phyloP scores from a whole-genome alignment of 2,888 invertebrate genomes.

The Tenthredo amoena region DNA sequence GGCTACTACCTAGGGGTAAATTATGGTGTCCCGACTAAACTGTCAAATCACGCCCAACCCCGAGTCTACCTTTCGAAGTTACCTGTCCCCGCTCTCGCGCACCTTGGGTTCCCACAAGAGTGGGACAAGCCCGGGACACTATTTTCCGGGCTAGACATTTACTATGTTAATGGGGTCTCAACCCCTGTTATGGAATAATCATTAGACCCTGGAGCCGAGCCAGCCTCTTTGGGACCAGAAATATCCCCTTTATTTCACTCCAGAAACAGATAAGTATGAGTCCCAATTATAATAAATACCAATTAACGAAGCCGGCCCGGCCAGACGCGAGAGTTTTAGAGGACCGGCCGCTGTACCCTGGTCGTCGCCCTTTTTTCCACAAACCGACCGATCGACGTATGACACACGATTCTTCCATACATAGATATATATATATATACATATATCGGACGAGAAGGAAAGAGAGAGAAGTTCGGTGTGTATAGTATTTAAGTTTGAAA shows the following conservation, averaged over 20 bases:
- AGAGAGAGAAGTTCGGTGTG: background rate
- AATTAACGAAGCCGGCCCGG: constrained; percentile 72
- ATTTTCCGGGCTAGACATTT: constrained; percentile 61
- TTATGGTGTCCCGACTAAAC: constrained; percentile 67
- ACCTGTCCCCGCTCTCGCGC: constrained; percentile 16
- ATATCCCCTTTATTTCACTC: constrained; percentile 63
- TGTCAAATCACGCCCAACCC: constrained; percentile 70
- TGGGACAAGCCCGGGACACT: constrained; percentile 55
- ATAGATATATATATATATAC: no score
- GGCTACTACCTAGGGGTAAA: constrained; percentile 59
- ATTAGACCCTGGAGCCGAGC: constrained; percentile 52
- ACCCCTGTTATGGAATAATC: constrained; percentile 72
- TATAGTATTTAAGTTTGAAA: background rate
- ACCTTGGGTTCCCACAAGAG: constrained; percentile 47
- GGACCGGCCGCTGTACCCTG: background rate
- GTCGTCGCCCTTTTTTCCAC: no score
- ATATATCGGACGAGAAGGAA: background rate
- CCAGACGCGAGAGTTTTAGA: constrained; percentile 16
- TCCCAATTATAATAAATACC: constrained; percentile 78
- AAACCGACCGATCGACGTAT: no score
- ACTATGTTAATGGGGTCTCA: constrained; percentile 69
- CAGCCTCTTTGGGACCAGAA: constrained; percentile 9
- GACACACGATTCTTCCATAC: no score
- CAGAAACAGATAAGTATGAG: constrained; percentile 69
- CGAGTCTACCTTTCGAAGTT: constrained; percentile 29